These are phyloP conservation scores for Gallinago paraguaiae DNA, from an alignment of 2,113 vertebrate species.

Conservation along the genomic window DNA sequence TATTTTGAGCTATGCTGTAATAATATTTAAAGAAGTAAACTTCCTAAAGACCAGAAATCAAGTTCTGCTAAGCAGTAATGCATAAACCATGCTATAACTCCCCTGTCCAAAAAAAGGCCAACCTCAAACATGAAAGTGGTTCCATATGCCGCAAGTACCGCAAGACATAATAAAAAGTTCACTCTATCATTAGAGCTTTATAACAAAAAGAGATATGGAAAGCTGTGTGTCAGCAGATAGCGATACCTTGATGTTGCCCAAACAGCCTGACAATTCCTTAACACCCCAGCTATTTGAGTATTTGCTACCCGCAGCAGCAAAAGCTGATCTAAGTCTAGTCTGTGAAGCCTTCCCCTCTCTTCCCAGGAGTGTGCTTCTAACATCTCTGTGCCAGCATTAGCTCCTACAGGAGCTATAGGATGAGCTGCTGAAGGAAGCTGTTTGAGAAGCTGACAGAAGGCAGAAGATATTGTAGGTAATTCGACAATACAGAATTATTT, in stretches of 20 bases:
- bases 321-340: neutral
- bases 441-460: neutral
- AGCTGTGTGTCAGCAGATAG: neutral
- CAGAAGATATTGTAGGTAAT: neutral
- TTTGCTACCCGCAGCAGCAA: neutral
- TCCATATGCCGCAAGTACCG: neutral
- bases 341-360: neutral
- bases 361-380: neutral
- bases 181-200: neutral
- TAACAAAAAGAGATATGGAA: neutral
- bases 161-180: neutral
- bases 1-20: neutral
- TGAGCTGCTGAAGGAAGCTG: neutral
- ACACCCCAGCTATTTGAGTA: neutral
- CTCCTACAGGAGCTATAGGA: neutral
- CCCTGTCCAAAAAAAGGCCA: neutral
- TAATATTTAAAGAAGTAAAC: neutral
- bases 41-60: neutral
- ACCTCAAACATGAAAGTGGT: neutral
- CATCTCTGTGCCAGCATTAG: neutral
- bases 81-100: neutral
- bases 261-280: neutral
- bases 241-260: neutral
- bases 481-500: neutral
- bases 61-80: neutral